Evolutionary conservation across 1,140 invertebrate species (phyloP), one percentile per base, ranked within the genome.

Genomic region (Zaprionus africanus): DNA sequence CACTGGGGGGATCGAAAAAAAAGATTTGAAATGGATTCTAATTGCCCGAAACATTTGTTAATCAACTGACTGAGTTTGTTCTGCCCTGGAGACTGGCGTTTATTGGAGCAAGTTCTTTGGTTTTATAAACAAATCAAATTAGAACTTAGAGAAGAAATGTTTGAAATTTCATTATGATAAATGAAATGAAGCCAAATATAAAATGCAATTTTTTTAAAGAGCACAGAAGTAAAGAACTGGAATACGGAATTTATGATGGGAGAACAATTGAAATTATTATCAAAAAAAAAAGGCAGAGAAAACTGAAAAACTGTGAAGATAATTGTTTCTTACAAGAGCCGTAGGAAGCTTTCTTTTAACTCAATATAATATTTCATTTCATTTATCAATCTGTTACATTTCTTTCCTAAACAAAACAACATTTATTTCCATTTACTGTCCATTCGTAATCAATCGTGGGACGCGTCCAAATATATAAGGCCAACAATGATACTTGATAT

Each of bases 401-500:
- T 24, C 5, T 12, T 13, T 24, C 46, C 12, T 9, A 46, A 46
- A 11, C 6, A 17, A 46, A 24, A 51, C 46, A 51, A 51, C 17
- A 51, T 24, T 19, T 22, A 51, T 49, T 19, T 49, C 11, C 17
- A 46, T 46, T 46, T n/a, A 46, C 15, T 46, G 41, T 15, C 41
- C 41, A 46, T 17, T 7, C 41, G 1, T 49, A 49, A 49, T 22
- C 34, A 56, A 65, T 56, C 63, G 66, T 76, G 73, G 53, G 68
- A 19, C 26, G 34, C 26, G 34, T 5, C 4, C 11, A 12, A 36
- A 54, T 24, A 58, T 51, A 61, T n/a, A 46, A 43, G 41, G 59
- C 15, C 36, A 36, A 36, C 53, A 66, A 19, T 66, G 13, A 34
- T 59, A 38, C 57, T 72, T 81, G 64, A 88, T 79, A 81, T 69